These are phyloP conservation scores for Nezara viridula DNA, from an alignment of 2,888 invertebrate species.

Conservation along the genomic window DNA sequence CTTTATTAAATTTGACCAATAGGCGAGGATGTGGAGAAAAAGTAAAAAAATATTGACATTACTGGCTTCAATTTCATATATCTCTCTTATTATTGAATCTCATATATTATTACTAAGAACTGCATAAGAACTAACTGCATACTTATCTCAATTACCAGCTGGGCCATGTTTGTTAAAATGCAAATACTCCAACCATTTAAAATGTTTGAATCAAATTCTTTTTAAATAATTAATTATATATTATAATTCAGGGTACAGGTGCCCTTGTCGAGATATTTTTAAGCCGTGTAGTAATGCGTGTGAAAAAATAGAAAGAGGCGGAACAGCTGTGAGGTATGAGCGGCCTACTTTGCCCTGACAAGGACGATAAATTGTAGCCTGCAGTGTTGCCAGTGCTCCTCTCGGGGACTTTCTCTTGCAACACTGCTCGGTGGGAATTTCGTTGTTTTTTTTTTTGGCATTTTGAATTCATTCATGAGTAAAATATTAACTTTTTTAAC, in stretches of 20 bases:
- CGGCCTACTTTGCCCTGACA: background rate
- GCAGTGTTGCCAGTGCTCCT: slow-evolving; percentile 12
- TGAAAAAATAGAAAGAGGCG: background rate
- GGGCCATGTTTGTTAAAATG: too few species aligned
- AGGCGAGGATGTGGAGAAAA: too few species aligned
- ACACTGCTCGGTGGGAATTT: background rate
- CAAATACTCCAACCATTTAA: too few species aligned
- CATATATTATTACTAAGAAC: too few species aligned
- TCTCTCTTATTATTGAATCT: too few species aligned
- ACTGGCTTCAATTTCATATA: too few species aligned
- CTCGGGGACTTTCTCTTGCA: background rate
- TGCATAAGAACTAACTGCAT: too few species aligned
- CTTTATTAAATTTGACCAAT: too few species aligned
- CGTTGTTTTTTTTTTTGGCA: background rate
- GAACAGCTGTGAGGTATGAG: slow-evolving; percentile 3
- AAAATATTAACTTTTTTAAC: too few species aligned
- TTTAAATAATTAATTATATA: background rate
- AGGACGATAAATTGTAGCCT: background rate
- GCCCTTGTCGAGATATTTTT: background rate
- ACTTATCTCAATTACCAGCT: too few species aligned
- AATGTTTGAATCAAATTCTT: too few species aligned
- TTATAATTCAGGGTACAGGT: background rate
- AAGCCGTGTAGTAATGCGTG: background rate
- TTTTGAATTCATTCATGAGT: background rate
- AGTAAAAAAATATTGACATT: too few species aligned